Percentiles rank a stretch among this genome's conserved stretches.
Evolutionary conservation across 2,797 vertebrate genomes (phyloP).

Genomic region (Phrynocephalus forsythii): DNA sequence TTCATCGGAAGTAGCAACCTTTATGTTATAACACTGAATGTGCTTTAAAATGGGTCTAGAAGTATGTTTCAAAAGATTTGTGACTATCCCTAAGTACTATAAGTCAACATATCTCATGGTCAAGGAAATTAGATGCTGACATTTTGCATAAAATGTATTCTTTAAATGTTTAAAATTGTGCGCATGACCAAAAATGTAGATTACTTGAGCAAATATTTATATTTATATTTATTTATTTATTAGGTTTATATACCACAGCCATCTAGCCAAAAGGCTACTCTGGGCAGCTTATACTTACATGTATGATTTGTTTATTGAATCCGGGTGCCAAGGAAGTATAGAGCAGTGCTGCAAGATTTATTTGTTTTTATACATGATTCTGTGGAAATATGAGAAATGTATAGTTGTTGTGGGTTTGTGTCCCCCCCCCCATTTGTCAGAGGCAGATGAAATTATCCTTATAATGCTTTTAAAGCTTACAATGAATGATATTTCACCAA

Average conservation of each 20-base stretch:
- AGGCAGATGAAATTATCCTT: constrained; percentile 13
- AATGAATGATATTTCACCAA: neutral
- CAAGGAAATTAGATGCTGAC: neutral
- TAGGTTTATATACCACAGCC: too few relatives aligned
- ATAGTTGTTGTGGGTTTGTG: neutral
- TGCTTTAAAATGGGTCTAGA: constrained; percentile 32
- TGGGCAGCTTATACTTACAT: neutral
- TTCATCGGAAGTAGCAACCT: constrained; percentile 44
- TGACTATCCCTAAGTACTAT: constrained; percentile 14
- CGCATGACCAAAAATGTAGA: constrained; percentile 38
- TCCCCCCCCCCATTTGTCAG: constrained; percentile 48
- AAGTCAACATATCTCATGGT: neutral
- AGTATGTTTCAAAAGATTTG: constrained; percentile 49
- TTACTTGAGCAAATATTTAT: constrained; percentile 39
- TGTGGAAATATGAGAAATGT: constrained; percentile 34
- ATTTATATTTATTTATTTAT: neutral
- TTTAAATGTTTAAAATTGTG: neutral
- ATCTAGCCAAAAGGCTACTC: too few relatives aligned
- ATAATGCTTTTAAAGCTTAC: neutral
- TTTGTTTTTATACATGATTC: constrained; percentile 28
- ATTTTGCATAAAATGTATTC: constrained; percentile 1
- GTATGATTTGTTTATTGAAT: constrained; percentile 38
- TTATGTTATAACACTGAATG: constrained; percentile 43
- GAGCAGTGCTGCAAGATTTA: constrained; percentile 42
- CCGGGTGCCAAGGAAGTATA: constrained; percentile 54